Evolutionary conservation across 2,888 invertebrate species (phyloP).

Genomic region (Macrophya annulata): DNA sequence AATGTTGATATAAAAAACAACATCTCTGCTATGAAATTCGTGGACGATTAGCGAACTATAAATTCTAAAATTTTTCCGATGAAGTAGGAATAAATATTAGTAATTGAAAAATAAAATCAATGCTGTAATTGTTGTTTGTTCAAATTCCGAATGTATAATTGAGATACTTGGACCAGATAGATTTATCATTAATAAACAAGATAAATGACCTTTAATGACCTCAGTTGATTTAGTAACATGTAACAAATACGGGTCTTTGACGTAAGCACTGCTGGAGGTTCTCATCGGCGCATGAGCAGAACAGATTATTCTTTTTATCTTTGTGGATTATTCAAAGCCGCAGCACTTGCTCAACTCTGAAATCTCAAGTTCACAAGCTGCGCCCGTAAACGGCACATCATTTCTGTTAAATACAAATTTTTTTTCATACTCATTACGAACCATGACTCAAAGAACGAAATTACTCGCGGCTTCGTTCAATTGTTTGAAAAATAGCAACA

Average conservation of each 20-base stretch:
- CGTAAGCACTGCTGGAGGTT: constrained; percentile 26
- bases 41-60: background rate
- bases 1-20: no score
- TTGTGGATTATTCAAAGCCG: constrained; percentile 38
- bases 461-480: constrained; percentile 44
- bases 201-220: constrained; percentile 46
- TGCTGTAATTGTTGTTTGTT: constrained; percentile 4
- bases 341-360: constrained; percentile 7
- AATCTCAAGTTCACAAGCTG: constrained; percentile 37
- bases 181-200: background rate
- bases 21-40: no score
- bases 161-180: background rate
- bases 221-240: background rate
- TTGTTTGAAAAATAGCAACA: constrained; percentile 45
- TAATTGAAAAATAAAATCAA: background rate
- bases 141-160: background rate
- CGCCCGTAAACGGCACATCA: background rate
- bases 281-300: constrained; percentile 49
- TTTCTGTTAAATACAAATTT: background rate
- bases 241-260: constrained; percentile 20
- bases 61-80: background rate
- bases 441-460: constrained; percentile 48
- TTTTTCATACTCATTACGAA: background rate
- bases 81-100: background rate
- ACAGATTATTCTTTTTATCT: background rate